Base-by-base conservation (phyloP, 2,888 invertebrate genomes). In the Amiota communis region DNA sequence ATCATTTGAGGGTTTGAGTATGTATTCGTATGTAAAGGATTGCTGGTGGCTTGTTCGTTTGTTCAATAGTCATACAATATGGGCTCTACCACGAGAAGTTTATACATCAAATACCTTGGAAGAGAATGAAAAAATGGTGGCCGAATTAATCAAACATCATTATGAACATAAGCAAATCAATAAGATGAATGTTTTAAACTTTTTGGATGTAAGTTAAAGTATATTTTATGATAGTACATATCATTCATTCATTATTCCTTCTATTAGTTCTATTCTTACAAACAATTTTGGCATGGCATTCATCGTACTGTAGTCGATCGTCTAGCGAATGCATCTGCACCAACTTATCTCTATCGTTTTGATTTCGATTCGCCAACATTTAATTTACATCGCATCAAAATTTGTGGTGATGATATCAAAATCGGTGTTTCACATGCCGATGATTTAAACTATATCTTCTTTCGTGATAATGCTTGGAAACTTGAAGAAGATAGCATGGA, bases 81-180 rank as follows among this genome's bases (percentile, higher is more conserved):
- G 78, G 73, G 76, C 87, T 3, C 76, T 89, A 10, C 88, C 88
- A 11, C 67, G 81, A 2, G 87, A 87, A 3, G 67, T 88, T 1
- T 82, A 80, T n/a, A 49, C 75, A 17, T 17, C 67, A 6, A 11
- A 80, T 74, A 65, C 80, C 0, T 69, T 73, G 11, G 77, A 75
- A 9, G 72, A 80, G 1, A 81, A 77, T 0, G 73, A 73, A 0
- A 57, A 74, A 20, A 77, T 81, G 8, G 83, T 86, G 1, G 69
- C 76, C 1, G 84, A 86, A 48, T 81, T 92, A 36, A 86, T 90
- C 36, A 77, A 88, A 15, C 87, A 88, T 59, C 91, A 92, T 79
- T 91, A 89, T 78, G 90, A 89, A 0, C 77, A 82, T 0, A 71
- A 81, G 0, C 64, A 23, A 0, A 79, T 85, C 11, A 57, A 70